Evolutionary conservation across 2,113 vertebrate genomes (phyloP).

Genomic region (Malurus alboscapulatus): DNA sequence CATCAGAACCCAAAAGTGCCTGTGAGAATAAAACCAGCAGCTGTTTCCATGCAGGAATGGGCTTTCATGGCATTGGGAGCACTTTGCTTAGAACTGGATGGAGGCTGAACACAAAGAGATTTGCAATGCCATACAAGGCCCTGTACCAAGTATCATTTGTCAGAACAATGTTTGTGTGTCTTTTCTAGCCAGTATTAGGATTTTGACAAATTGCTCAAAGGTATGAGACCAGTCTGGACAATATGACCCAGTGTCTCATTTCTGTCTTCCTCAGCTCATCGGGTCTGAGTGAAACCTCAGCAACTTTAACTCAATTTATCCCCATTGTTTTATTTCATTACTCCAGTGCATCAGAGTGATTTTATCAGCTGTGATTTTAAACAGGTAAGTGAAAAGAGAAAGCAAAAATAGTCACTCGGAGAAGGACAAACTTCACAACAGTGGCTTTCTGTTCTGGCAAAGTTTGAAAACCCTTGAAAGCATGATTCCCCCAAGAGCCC

Average conservation of each 20-base stretch:
- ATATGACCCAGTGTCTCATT: accelerated
- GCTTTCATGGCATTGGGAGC: background rate
- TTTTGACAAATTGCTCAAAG: background rate
- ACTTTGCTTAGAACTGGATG: background rate
- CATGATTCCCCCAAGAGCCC: background rate
- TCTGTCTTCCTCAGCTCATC: background rate
- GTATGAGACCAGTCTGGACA: background rate
- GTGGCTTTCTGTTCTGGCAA: background rate
- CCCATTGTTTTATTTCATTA: background rate
- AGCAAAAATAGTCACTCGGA: background rate
- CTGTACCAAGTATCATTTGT: background rate
- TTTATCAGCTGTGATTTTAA: background rate
- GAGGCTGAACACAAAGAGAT: background rate
- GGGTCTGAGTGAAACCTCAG: background rate
- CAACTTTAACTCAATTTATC: background rate
- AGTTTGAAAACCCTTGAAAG: background rate
- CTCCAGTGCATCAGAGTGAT: background rate
- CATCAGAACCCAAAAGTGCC: background rate
- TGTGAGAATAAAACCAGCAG: background rate
- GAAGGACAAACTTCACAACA: background rate
- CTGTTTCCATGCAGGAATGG: background rate
- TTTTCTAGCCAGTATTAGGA: background rate
- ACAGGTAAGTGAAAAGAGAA: background rate
- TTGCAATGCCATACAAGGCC: background rate
- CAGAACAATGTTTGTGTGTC: background rate